A percentile compares a stretch with the other conserved stretches of the same genome.
Conservation (phyloP, 2,888 invertebrate genomes). For the Drosophila prolongata region DNA sequence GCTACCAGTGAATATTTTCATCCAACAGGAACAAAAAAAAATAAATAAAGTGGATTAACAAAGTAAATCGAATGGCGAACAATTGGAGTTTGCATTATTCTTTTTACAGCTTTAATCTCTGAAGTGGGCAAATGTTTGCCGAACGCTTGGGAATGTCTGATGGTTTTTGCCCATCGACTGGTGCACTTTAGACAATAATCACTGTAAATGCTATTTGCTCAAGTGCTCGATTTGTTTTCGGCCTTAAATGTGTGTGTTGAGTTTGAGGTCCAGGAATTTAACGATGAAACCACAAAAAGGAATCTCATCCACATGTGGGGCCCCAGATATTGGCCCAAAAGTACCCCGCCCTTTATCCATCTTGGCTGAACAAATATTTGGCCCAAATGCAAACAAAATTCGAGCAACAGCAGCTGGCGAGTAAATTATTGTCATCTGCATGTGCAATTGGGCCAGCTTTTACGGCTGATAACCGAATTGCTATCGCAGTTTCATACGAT, state of each 20-base stretch:
- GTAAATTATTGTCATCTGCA: slow-evolving; percentile 33
- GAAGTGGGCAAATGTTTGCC: slow-evolving; percentile 3
- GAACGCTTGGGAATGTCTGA: background rate
- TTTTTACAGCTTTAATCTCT: background rate
- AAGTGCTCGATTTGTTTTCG: slow-evolving; percentile 43
- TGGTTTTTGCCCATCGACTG: background rate
- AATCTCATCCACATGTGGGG: slow-evolving; percentile 23
- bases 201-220: slow-evolving; percentile 51
- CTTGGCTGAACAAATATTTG: slow-evolving; percentile 22
- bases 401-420: slow-evolving; percentile 23
- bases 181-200: slow-evolving; percentile 24
- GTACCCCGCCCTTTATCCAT: slow-evolving; percentile 2
- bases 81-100: background rate
- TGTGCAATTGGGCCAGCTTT: slow-evolving; percentile 18
- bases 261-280: slow-evolving; percentile 47
- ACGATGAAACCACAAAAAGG: slow-evolving; percentile 45
- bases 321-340: slow-evolving; percentile 1
- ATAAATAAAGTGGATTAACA: slow-evolving; percentile 1
- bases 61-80: slow-evolving; percentile 4
- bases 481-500: background rate
- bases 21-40: background rate
- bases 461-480: background rate
- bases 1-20: background rate
- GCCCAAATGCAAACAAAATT: slow-evolving; percentile 28
- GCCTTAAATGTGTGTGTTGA: slow-evolving; percentile 21